These are phyloP conservation scores for Aphrophora alni DNA, from an alignment of 2,888 invertebrate genomes.

Conservation along the genomic window DNA sequence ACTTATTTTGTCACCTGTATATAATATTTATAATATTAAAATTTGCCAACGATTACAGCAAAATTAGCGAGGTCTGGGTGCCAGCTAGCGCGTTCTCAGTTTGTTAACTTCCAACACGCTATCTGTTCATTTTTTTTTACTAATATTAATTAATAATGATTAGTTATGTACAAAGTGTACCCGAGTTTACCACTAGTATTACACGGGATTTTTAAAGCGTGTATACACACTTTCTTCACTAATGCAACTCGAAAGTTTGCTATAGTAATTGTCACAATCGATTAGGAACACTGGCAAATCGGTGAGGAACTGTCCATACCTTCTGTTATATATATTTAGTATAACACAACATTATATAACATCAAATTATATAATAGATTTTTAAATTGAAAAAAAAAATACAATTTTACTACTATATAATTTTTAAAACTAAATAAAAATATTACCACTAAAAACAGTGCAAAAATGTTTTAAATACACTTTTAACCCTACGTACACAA, in stretches of 20 bases:
- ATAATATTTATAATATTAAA: constrained; percentile 60
- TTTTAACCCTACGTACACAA: not conserved
- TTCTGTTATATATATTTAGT: not conserved
- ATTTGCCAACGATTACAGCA: constrained; percentile 48
- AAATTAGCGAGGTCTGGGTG: constrained; percentile 47
- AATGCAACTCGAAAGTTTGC: not conserved
- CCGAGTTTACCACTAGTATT: no score
- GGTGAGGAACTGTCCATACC: constrained; percentile 28
- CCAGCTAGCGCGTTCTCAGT: constrained; percentile 26
- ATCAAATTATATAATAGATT: not conserved
- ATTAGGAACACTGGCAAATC: constrained; percentile 39
- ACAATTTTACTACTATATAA: not conserved
- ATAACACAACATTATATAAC: not conserved
- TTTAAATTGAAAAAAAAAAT: not conserved
- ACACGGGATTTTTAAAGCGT: not conserved
- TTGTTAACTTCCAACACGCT: not conserved
- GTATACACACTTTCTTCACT: not conserved
- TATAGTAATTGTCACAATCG: constrained; percentile 35
- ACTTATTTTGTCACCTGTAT: constrained; percentile 54
- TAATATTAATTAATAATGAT: constrained; percentile 41
- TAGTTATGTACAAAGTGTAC: constrained; percentile 39
- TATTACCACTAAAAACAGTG: not conserved
- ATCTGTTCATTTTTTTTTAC: constrained; percentile 30
- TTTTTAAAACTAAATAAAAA: constrained; percentile 3
- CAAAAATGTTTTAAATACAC: not conserved